Evolutionary conservation across 2,113 vertebrate genomes (phyloP), one percentile per base, ranked within the genome.

Genomic region (Ibidorhyncha struthersii): DNA sequence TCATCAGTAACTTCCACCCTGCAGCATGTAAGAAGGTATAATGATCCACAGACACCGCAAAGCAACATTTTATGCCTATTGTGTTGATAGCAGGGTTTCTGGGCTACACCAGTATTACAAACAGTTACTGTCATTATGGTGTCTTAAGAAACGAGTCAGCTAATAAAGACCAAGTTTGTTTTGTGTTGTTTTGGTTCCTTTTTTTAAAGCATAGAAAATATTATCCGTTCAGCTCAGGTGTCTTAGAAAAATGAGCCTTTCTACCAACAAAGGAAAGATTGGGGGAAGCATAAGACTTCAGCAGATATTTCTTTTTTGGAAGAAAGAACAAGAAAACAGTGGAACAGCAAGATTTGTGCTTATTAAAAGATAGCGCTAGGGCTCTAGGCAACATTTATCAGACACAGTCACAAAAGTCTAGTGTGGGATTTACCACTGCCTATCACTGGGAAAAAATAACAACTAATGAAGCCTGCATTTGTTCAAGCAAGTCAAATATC

Each of bases 331-430:
- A 73, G 83, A 43, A 88, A 90, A 65, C 63, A 59, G 70, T 5
- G 7, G 10, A 71, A 49, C 65, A 63, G 89, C 63, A 40, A 92
- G 86, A 89, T 91, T 47, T 81, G 85, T 88, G 83, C 90, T 94
- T 95, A 88, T 92, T 97, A 96, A 59, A 95, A 69, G 40, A 86
- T 36, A 89, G 82, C 47, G 14, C 36, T 38, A 2, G 72, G 66
- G 76, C 93, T 90, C 25, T 9, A 72, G 89, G 96, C 80, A 82
- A 14, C 83, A 29, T 92, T 95, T 92, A 90, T 91, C 79, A 90
- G 69, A 49, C 41, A 82, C 47, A 82, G 90, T 15, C 70, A 86
- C 89, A 40, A 23, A 65, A 90, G 76, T 78, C 81, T 82, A 52
- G 77, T 40, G 81, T 85, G 92, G 86, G 89, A 93, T 94, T 90